A percentile compares a stretch with the other conserved stretches of the same genome.
phyloP scores from a whole-genome alignment of 2,888 invertebrate genomes.

The Drosophila borealis region DNA sequence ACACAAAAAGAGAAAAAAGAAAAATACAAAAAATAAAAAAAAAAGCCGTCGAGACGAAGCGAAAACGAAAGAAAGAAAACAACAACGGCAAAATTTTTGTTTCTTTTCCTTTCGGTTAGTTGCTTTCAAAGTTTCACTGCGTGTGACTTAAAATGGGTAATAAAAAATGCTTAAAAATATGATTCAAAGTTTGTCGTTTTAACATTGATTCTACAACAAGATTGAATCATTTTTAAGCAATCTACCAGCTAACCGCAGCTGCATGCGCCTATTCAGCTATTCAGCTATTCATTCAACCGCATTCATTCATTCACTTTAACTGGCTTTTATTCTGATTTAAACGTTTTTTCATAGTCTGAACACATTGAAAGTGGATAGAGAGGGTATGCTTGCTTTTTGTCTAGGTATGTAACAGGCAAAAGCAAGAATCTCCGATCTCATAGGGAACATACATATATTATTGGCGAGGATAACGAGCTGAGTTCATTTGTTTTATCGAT shows the following conservation, averaged over 20 bases:
- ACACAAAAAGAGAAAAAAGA: slow-evolving; percentile 53
- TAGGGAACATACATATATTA: too few species aligned
- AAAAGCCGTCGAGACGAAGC: slow-evolving; percentile 36
- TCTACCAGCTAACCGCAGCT: background rate
- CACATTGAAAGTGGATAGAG: too few species aligned
- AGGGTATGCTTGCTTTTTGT: too few species aligned
- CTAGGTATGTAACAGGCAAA: too few species aligned
- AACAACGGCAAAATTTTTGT: slow-evolving; percentile 22
- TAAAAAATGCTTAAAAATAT: background rate
- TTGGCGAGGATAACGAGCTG: too few species aligned
- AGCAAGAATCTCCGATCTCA: too few species aligned
- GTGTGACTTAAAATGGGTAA: slow-evolving; percentile 1
- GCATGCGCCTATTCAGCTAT: background rate
- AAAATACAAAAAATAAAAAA: background rate
- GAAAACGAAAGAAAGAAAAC: slow-evolving; percentile 28
- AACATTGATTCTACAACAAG: slow-evolving; percentile 4
- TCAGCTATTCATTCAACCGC: slow-evolving; percentile 1
- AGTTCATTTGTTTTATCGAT: too few species aligned
- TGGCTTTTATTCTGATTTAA: slow-evolving; percentile 42
- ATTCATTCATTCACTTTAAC: slow-evolving; percentile 14
- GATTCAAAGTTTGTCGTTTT: background rate
- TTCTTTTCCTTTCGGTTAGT: slow-evolving; percentile 26
- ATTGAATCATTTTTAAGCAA: background rate
- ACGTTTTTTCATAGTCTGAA: background rate
- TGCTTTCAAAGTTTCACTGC: slow-evolving; percentile 56